Evolutionary conservation across 37 sponge, comb jelly and placozoan genomes (phyloP).

Genomic region (Agelas oroides): DNA sequence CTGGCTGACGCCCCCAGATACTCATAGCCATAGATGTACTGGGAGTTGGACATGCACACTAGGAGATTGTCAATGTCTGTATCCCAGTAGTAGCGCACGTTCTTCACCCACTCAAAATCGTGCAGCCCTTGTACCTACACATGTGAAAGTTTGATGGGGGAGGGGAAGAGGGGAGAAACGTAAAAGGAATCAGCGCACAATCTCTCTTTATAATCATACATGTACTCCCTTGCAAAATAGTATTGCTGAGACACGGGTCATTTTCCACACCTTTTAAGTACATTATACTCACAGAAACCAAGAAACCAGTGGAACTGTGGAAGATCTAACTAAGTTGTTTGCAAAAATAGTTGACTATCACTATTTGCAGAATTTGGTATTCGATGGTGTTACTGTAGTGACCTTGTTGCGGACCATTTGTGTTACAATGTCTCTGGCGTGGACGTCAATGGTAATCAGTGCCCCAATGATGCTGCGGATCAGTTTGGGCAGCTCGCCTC

Average conservation of each 20-base stretch:
- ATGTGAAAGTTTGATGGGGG: not conserved
- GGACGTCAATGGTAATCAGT: constrained; percentile 97
- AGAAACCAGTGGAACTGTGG: too few relatives aligned
- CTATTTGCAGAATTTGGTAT: too few relatives aligned
- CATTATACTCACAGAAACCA: too few relatives aligned
- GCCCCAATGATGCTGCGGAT: constrained; percentile 91
- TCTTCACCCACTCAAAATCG: constrained; percentile 99
- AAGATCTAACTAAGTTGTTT: too few relatives aligned
- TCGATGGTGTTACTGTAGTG: too few relatives aligned
- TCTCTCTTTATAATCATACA: too few relatives aligned
- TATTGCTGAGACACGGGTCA: too few relatives aligned
- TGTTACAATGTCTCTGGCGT: constrained; percentile 95
- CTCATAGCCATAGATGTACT: constrained; percentile 95
- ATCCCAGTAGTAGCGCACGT: constrained; percentile 99
- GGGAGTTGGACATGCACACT: constrained; percentile 93
- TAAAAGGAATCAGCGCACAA: too few relatives aligned
- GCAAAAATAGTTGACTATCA: too few relatives aligned
- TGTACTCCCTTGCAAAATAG: too few relatives aligned
- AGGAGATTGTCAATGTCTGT: constrained; percentile 90
- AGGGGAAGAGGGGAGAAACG: too few relatives aligned
- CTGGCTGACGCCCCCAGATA: constrained; percentile 96
- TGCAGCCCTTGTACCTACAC: constrained; percentile 76
- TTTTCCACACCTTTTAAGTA: too few relatives aligned
- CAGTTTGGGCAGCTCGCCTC: constrained; percentile 90
- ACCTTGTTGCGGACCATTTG: constrained; percentile 86